Percentiles rank a stretch among this genome's conserved stretches.
Conservation (phyloP, 2,888 invertebrate species). For the Iselma pallidipennis region DNA sequence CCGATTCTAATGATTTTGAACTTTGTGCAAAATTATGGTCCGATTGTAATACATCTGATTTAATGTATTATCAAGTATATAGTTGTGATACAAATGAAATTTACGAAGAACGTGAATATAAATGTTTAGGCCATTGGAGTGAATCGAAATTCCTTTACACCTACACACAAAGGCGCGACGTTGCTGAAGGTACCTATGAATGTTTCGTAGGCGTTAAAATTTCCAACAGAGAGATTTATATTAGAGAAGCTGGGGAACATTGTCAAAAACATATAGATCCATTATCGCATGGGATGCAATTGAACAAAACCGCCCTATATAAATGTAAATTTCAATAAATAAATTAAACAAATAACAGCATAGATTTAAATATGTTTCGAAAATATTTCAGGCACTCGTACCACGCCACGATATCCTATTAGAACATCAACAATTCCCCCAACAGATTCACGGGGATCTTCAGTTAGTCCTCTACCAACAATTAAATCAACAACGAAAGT, state of each 20-base stretch:
- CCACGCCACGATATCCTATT: constrained; percentile 12
- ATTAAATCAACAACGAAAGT: constrained; percentile 38
- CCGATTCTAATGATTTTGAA: constrained; percentile 61
- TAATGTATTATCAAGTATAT: constrained; percentile 69
- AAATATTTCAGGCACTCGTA: constrained; percentile 14
- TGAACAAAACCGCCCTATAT: constrained; percentile 56
- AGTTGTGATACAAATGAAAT: constrained; percentile 64
- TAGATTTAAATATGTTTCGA: neutral
- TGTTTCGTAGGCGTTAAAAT: constrained; percentile 68
- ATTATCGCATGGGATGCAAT: constrained; percentile 64
- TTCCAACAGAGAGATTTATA: constrained; percentile 64
- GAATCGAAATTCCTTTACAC: constrained; percentile 66
- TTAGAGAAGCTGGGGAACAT: constrained; percentile 69
- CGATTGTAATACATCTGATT: constrained; percentile 66
- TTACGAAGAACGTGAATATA: constrained; percentile 68
- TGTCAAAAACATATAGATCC: constrained; percentile 66
- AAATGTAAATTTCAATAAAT: too few relatives aligned
- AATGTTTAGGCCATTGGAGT: constrained; percentile 69
- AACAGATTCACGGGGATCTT: constrained; percentile 19
- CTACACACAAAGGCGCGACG: constrained; percentile 66
- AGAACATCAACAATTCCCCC: constrained; percentile 18
- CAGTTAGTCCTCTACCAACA: constrained; percentile 18
- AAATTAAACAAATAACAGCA: neutral
- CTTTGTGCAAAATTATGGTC: constrained; percentile 69
- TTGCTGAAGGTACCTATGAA: constrained; percentile 62